Evolutionary conservation across 1,140 invertebrate species (phyloP).

Genomic region (Ditylenchus dipsaci): DNA sequence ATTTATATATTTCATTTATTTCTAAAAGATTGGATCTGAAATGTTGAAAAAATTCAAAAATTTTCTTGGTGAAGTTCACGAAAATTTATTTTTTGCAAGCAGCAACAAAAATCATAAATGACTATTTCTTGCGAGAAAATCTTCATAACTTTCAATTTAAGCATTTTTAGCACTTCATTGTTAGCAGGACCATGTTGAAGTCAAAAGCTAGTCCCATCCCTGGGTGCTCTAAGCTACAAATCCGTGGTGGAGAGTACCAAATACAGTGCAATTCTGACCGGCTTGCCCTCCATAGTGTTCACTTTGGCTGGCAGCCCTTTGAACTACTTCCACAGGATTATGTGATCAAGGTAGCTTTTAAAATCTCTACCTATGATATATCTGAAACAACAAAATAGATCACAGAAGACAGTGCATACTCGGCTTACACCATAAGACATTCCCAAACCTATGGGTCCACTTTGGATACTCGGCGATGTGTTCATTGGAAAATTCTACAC

Average conservation of each 20-base stretch:
- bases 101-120: too few relatives aligned
- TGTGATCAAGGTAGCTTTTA: conserved; percentile 56
- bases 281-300: conserved; percentile 47
- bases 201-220: conserved; percentile 24
- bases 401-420: not conserved
- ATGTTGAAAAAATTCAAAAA: too few relatives aligned
- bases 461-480: not conserved
- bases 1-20: too few relatives aligned
- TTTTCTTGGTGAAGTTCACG: too few relatives aligned
- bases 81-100: too few relatives aligned
- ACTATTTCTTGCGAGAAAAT: too few relatives aligned
- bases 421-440: not conserved
- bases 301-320: conserved; percentile 30
- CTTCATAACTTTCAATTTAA: too few relatives aligned
- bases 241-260: conserved; percentile 57
- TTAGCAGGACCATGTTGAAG: conserved; percentile 27
- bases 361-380: too few relatives aligned
- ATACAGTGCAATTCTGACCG: conserved; percentile 58
- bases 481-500: not conserved
- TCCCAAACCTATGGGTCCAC: not conserved
- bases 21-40: too few relatives aligned
- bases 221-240: conserved; percentile 19
- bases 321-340: conserved; percentile 25
- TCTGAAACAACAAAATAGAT: too few relatives aligned
- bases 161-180: too few relatives aligned